Percentiles rank a stretch among this genome's conserved stretches.
Evolutionary conservation across 2,888 invertebrate species (phyloP).

Genomic region (Piscicola geometra): DNA sequence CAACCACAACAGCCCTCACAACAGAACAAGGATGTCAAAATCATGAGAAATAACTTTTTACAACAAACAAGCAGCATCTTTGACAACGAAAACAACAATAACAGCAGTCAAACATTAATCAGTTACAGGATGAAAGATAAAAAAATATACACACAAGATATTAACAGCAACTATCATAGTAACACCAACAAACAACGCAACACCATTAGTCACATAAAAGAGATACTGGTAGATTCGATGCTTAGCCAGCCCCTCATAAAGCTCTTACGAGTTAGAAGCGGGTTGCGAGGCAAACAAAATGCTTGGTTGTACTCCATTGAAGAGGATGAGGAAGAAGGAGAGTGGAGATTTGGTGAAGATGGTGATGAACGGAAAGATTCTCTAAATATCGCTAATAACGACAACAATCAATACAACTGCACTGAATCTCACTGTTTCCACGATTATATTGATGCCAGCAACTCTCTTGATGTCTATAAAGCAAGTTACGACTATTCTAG

Average conservation of each 20-base stretch:
- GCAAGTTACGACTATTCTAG: too few relatives aligned
- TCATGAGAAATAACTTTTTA: too few relatives aligned
- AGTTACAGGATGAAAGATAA: not conserved
- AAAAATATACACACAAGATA: not conserved
- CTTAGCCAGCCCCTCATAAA: constrained; percentile 4
- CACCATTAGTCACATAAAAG: not conserved
- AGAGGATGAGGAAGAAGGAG: not conserved
- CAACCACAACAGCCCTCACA: too few relatives aligned
- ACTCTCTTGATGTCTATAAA: too few relatives aligned
- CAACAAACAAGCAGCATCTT: too few relatives aligned
- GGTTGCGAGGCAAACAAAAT: not conserved
- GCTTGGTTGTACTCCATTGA: not conserved
- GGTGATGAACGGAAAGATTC: not conserved
- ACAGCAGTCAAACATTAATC: not conserved
- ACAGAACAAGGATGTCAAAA: too few relatives aligned
- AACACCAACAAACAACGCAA: not conserved
- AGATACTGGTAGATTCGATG: not conserved
- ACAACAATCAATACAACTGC: too few relatives aligned
- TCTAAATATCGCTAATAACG: too few relatives aligned
- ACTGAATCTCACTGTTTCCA: too few relatives aligned
- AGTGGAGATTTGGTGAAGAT: not conserved
- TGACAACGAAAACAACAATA: not conserved
- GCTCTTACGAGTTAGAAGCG: not conserved
- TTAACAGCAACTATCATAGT: not conserved
- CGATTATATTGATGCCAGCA: too few relatives aligned